These are phyloP conservation scores for Scaptomyza flava DNA, from an alignment of 2,888 invertebrate species.

Conservation along the genomic window DNA sequence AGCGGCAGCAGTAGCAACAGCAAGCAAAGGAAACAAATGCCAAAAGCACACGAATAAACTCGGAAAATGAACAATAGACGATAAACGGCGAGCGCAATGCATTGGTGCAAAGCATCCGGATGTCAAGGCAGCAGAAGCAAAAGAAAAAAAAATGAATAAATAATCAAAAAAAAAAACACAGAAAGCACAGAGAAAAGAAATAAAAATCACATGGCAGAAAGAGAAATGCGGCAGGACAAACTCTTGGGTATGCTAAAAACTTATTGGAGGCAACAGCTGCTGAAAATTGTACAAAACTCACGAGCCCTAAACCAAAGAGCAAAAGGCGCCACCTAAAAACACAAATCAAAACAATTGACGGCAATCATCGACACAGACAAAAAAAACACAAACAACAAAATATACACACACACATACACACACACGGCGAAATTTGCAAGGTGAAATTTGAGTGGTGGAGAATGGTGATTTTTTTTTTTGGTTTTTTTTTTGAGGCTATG, in stretches of 20 bases:
- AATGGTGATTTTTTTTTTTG: background rate
- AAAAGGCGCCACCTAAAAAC: slow-evolving; percentile 17
- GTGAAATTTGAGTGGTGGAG: slow-evolving; percentile 6
- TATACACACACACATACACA: slow-evolving; percentile 1
- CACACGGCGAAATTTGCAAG: slow-evolving; percentile 8
- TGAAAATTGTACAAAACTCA: slow-evolving; percentile 42
- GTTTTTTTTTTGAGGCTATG: slow-evolving; percentile 4
- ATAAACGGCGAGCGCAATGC: slow-evolving; percentile 62
- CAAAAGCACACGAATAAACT: slow-evolving; percentile 47
- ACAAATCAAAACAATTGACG: slow-evolving; percentile 80
- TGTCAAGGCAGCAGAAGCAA: slow-evolving; percentile 53
- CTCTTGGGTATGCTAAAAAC: slow-evolving; percentile 67
- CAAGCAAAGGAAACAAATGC: slow-evolving; percentile 55
- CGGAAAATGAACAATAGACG: slow-evolving; percentile 50
- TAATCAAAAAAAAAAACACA: slow-evolving; percentile 27
- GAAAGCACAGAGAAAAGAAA: background rate
- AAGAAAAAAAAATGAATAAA: background rate
- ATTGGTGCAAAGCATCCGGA: slow-evolving; percentile 68
- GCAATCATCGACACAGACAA: slow-evolving; percentile 67
- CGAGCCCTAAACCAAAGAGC: slow-evolving; percentile 23
- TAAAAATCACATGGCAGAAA: background rate
- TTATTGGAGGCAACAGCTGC: slow-evolving; percentile 71
- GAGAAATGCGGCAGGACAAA: slow-evolving; percentile 34
- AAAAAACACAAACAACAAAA: slow-evolving; percentile 3
- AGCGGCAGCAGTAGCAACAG: slow-evolving; percentile 52